Evolutionary conservation across 2,797 vertebrate species (phyloP).

Genomic region (Gymnocypris eckloni): DNA sequence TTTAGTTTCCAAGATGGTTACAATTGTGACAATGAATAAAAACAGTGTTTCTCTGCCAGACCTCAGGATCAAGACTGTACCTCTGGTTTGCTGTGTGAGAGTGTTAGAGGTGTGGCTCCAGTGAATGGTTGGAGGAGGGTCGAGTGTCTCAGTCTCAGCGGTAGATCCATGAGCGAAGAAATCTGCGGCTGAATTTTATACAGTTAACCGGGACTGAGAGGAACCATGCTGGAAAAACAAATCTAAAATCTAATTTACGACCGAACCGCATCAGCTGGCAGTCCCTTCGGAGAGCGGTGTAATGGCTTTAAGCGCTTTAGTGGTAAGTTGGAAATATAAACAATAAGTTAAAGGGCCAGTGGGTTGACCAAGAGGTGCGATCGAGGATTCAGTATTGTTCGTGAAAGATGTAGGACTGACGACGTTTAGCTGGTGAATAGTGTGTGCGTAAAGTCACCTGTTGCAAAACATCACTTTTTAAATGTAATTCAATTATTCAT

Average conservation of each 20-base stretch:
- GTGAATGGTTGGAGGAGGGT: conserved; percentile 42
- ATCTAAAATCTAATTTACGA: not conserved
- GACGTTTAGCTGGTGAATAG: conserved; percentile 8
- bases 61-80: not conserved
- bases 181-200: conserved; percentile 14
- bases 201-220: conserved; percentile 7
- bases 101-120: conserved; percentile 51
- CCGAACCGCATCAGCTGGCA: not conserved
- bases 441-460: conserved; percentile 8
- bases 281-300: not conserved
- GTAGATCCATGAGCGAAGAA: conserved; percentile 33
- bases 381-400: conserved; percentile 42
- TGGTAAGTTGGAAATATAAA: conserved; percentile 28
- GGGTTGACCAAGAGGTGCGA: not conserved
- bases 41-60: not conserved
- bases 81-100: not conserved
- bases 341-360: conserved; percentile 23
- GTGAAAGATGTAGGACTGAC: not conserved
- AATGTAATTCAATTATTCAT: not conserved
- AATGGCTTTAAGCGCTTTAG: conserved; percentile 6
- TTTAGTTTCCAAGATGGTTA: not conserved
- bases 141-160: conserved; percentile 35
- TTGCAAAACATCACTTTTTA: conserved; percentile 24
- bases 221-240: conserved; percentile 14
- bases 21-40: not conserved